Evolutionary conservation across 1,140 invertebrate species (phyloP), one percentile per base, ranked within the genome.

Genomic region (Drosophila kohkoa): DNA sequence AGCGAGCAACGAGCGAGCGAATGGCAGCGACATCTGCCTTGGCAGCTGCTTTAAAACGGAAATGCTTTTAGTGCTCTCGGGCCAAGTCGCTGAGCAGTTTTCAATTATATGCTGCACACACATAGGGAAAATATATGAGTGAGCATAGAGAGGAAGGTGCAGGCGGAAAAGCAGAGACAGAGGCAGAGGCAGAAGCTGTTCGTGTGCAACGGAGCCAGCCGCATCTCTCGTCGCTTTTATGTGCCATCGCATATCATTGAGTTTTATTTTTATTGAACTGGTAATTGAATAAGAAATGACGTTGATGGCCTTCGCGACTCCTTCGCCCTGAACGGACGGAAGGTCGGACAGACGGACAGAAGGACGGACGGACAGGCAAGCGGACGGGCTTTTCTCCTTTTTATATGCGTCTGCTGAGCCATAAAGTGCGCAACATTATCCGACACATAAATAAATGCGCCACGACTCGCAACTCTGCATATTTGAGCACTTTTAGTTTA

Each of bases 271-370:
- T 86, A 86, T 86, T 86, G 82, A 86, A 82, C 79, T 73, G 79
- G 82, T 86, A 86, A 86, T 86, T 86, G 82, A 86, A 86, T 86
- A 86, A 86, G 82, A 79, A 86, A 86, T 82, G 79, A 82, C 79
- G 72, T 79, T 81, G 82, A 85, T 78, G 82, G 77, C 71, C 81
- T 62, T 73, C 45, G 46, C 65, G 66, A 46, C 60, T 35, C 41
- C 48, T 41, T 59, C 48, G 54, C 45, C n/a, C 43, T 13, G 69
- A 45, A 16, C 48, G 5, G 28, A 30, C 59, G 51, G 28, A 8
- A 49, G 25, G 2, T 38, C 35, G 35, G 8, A 25, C 49, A 51
- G 49, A n/a, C 48, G 5, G 25, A 15, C 49, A 51, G 49, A n/a
- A 1, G 20, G 8, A 11, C 49, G 1, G 16, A 8, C 48, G 1